phyloP scores from a whole-genome alignment of 1,140 invertebrate genomes.

The Sycophaga agraensis region DNA sequence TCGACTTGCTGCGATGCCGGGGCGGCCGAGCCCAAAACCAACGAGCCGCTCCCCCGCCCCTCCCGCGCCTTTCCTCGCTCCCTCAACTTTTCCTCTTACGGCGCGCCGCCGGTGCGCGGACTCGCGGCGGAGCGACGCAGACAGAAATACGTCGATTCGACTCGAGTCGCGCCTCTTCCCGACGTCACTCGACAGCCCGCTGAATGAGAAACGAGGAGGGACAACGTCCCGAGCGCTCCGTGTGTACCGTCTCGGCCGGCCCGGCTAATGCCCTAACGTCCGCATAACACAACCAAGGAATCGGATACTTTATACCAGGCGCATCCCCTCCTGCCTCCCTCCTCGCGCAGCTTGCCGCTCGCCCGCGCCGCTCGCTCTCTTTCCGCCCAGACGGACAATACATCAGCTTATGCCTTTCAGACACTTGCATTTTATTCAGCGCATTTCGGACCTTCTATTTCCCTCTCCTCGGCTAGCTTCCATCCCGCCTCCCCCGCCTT shows the following conservation, averaged over 20 bases:
- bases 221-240: not conserved
- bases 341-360: not conserved
- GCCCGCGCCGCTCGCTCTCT: not conserved
- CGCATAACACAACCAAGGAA: constrained; percentile 4
- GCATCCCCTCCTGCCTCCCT: not conserved
- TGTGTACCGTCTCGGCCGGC: not conserved
- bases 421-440: constrained; percentile 6
- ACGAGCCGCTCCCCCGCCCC: not conserved
- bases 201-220: constrained; percentile 16
- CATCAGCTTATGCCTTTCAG: constrained; percentile 11
- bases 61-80: not conserved
- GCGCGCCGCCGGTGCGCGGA: not conserved
- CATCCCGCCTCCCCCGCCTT: too few relatives aligned
- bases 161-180: not conserved
- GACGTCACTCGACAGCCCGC: constrained; percentile 4
- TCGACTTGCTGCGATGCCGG: not conserved
- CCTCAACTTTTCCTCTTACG: not conserved
- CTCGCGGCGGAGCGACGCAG: not conserved
- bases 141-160: not conserved
- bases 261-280: constrained; percentile 9
- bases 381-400: constrained; percentile 5
- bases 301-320: constrained; percentile 15
- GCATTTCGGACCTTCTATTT: not conserved
- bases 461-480: not conserved
- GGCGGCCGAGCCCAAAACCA: constrained; percentile 5